Evolutionary conservation across 2,113 vertebrate species (phyloP), one percentile per base, ranked within the genome.

Genomic region (Camelus dromedarius): DNA sequence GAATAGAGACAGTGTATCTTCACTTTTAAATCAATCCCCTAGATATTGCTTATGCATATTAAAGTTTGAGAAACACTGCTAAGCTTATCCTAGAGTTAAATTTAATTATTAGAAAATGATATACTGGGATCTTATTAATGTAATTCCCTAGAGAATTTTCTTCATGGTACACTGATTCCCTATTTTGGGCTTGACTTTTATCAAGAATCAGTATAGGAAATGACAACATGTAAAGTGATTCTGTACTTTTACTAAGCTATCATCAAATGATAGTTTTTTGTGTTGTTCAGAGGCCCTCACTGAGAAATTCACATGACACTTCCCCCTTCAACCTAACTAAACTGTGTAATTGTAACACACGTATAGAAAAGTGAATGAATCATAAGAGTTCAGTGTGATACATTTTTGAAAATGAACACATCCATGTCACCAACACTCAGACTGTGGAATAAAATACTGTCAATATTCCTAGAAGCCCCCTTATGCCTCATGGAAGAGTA

Each of bases 91-190:
- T 46, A 60, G 20, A 93, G 93, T 89, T 87, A 96, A 90, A 82
- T 81, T 90, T 96, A 80, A 84, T 83, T 86, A 90, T 96, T 96
- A 72, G 54, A 82, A 95, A 84, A n/a, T 58, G 58, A 48, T 85
- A 38, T 48, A 26, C 66, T 12, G 1, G 54, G n/a, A 60, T 76
- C 13, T 30, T 50, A 81, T 89, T 79, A 83, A 86, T 81, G 93
- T 52, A 81, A 80, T 67, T 94, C 70, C 66, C 14, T 46, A 56
- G n/a, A 94, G 58, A 93, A 91, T 88, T 48, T 15, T 72, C 85
- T 94, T 75, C 67, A 88, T 76, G 73, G 46, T 67, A 81, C 48
- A 58, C 18, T 80, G 76, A 81, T 83, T 94, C 56, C n/a, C 48
- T 90, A 22, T 76, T 87, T 88, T 88, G 52, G 64, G 18, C 66